phyloP scores from a whole-genome alignment of 2,888 invertebrate species.

The Sphaerophoria taeniata region DNA sequence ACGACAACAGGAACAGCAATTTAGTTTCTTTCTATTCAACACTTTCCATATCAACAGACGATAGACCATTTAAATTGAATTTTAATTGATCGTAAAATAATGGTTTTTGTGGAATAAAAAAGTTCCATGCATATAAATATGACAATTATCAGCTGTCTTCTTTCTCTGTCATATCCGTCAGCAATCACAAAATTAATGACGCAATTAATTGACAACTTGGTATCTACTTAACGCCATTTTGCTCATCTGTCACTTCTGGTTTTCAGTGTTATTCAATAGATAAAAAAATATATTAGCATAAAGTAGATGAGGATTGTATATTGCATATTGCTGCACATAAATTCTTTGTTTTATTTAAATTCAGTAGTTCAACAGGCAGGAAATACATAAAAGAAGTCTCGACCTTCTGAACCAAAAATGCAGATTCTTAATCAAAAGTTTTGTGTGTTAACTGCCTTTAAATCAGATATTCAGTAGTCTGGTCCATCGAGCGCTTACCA shows the following conservation, averaged over 20 bases:
- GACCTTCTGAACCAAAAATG: slow-evolving; percentile 7
- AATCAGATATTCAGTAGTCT: background rate
- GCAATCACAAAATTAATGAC: slow-evolving; percentile 35
- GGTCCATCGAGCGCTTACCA: slow-evolving; percentile 5
- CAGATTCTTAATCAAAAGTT: slow-evolving; percentile 1
- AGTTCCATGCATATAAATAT: background rate
- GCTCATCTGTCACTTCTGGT: slow-evolving; percentile 14
- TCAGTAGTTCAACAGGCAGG: background rate
- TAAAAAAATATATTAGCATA: slow-evolving; percentile 2
- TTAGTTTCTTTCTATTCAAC: slow-evolving; percentile 15
- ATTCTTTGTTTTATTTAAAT: slow-evolving; percentile 1
- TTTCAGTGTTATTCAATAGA: background rate
- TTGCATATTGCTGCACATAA: background rate
- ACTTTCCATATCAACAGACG: slow-evolving; percentile 20
- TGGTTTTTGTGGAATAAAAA: background rate
- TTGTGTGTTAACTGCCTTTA: background rate
- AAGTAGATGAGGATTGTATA: background rate
- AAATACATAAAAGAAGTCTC: background rate
- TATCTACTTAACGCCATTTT: slow-evolving; percentile 12
- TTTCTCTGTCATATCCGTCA: slow-evolving; percentile 1
- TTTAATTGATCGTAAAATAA: slow-evolving; percentile 60
- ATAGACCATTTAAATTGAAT: slow-evolving; percentile 37
- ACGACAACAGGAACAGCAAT: slow-evolving; percentile 29
- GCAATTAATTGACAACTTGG: slow-evolving; percentile 6
- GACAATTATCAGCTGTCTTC: background rate